Conservation (phyloP, 2,888 invertebrate genomes). For the Drosophila fungiperda region DNA sequence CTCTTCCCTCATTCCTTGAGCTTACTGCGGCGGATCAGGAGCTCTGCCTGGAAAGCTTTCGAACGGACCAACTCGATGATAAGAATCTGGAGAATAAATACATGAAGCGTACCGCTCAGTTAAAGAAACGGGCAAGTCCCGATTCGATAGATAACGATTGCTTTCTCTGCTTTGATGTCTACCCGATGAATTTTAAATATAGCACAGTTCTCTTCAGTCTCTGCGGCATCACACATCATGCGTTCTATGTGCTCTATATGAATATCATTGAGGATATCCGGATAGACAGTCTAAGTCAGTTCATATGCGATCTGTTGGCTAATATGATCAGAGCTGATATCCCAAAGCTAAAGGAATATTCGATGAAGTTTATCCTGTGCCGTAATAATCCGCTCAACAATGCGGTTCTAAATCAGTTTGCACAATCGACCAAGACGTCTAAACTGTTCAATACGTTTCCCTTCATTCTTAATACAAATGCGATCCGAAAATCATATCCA, state of each 20-base stretch:
- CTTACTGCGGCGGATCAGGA: conserved; percentile 34
- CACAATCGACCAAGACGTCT: conserved; percentile 8
- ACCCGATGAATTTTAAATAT: conserved; percentile 34
- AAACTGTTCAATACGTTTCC: conserved; percentile 18
- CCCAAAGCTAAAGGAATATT: conserved; percentile 33
- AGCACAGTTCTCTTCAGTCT: conserved; percentile 41
- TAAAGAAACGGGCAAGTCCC: neutral
- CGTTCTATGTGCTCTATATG: conserved; percentile 45
- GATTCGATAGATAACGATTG: conserved; percentile 43
- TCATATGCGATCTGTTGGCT: conserved; percentile 47
- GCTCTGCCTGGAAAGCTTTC: conserved; percentile 1
- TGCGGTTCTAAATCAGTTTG: conserved; percentile 13
- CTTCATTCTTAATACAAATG: conserved; percentile 39
- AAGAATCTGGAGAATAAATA: conserved; percentile 47
- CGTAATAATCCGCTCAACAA: conserved; percentile 35
- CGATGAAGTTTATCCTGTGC: conserved; percentile 47
- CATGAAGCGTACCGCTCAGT: conserved; percentile 33
- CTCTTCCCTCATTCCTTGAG: conserved; percentile 27
- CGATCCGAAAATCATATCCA: conserved; percentile 17
- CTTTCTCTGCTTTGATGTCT: conserved; percentile 47
- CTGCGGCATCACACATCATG: conserved; percentile 44
- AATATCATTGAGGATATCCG: conserved; percentile 42
- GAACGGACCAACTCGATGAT: conserved; percentile 17
- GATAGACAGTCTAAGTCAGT: conserved; percentile 29
- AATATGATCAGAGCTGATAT: conserved; percentile 44